Evolutionary conservation across 2,888 invertebrate genomes (phyloP), one percentile per base, ranked within the genome.

Genomic region (Maniola hyperantus): DNA sequence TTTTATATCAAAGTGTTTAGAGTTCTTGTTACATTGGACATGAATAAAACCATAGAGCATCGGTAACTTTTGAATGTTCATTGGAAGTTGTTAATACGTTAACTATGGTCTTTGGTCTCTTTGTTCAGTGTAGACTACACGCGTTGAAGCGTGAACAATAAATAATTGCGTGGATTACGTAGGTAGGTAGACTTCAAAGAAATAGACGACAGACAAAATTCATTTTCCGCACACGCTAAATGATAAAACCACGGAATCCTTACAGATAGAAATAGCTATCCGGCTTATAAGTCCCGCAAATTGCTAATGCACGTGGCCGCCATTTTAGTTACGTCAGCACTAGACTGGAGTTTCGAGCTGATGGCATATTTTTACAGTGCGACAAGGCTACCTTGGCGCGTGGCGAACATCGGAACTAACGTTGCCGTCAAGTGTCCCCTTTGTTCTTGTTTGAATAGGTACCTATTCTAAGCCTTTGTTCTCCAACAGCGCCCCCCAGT

Each of bases 61-160:
- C 81, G 84, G 85, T 85, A 82, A 87, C 84, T 83, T 85, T 83
- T 79, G 83, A 87, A 87, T 83, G 84, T 84, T 87, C 80, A 84
- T 85, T 83, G 79, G 78, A 78, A 79, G 84, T 85, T 83, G 83
- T 87, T 88, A 85, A 85, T 81, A 80, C 78, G 79, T 84, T 88
- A 88, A 87, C 88, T 85, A 85, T 83, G 85, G 81, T 79, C 81
- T 57, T 57, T 55, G 81, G 82, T 81, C 83, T 85, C 82, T 81
- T 83, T 81, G 82, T 71, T 73, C 71, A 73, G 73, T 20, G 20
- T n/a, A n/a, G 34, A 15, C n/a, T 15, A 34, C 34, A 79, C 78
- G 77, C 84, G 83, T 88, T 88, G 85, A 85, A 83, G 83, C 88
- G 83, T 89, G 81, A 76, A 87, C 82, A 85, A 89, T 85, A 81